phyloP scores from a whole-genome alignment of 2,113 vertebrate genomes.

The Leucopsar rothschildi region DNA sequence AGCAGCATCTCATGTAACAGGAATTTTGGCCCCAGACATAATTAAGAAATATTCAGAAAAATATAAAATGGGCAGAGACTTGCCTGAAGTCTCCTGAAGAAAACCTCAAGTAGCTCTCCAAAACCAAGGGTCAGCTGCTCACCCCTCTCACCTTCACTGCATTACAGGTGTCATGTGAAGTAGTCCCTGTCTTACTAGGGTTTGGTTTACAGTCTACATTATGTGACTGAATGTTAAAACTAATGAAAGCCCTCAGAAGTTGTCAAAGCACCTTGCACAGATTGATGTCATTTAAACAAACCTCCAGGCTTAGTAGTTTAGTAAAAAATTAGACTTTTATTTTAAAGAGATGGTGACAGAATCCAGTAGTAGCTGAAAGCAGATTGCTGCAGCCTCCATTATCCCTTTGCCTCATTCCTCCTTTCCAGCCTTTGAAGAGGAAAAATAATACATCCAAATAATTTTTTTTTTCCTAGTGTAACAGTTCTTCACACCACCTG shows the following conservation, averaged over 20 bases:
- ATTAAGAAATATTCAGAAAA: background rate
- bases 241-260: slow-evolving; percentile 20
- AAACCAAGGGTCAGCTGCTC: background rate
- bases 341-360: background rate
- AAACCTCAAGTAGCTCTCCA: background rate
- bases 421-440: background rate
- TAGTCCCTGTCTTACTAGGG: background rate
- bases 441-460: background rate
- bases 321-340: background rate
- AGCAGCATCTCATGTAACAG: background rate
- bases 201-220: background rate
- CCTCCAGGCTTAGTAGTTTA: background rate
- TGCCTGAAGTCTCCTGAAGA: background rate
- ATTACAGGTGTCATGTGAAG: background rate
- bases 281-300: background rate
- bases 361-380: background rate
- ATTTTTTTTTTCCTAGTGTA: background rate
- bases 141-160: background rate
- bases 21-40: background rate
- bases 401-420: background rate
- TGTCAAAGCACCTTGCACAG: background rate
- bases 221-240: background rate
- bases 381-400: background rate
- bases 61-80: background rate
- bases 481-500: background rate